These are phyloP conservation scores for Urocolius indicus DNA, from an alignment of 2,113 vertebrate genomes.

Conservation along the genomic window DNA sequence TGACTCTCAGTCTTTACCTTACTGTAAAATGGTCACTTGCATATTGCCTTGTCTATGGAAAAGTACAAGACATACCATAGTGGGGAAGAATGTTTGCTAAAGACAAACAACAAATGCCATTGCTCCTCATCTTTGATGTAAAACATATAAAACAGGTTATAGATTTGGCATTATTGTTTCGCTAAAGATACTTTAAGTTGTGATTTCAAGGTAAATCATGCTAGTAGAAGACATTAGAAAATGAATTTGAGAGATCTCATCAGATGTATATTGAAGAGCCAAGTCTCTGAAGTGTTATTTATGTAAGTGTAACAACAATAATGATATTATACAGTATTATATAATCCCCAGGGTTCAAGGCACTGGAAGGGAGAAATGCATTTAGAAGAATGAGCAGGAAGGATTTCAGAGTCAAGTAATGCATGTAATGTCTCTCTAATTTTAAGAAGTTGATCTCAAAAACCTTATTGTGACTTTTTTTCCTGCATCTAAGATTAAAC, in stretches of 20 bases:
- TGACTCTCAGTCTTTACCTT: neutral
- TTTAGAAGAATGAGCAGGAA: neutral
- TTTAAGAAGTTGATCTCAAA: neutral
- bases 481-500: neutral
- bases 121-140: neutral
- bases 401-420: neutral
- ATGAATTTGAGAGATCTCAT: neutral
- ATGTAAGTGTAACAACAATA: neutral
- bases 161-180: neutral
- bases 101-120: neutral
- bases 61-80: neutral
- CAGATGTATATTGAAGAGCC: neutral
- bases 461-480: neutral
- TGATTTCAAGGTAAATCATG: neutral
- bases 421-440: neutral
- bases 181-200: neutral
- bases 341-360: neutral
- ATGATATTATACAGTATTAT: neutral
- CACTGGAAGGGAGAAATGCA: neutral
- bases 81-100: neutral
- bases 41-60: neutral
- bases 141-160: neutral
- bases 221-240: neutral
- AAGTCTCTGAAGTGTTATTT: neutral
- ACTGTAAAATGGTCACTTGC: neutral